Percentiles rank a stretch among this genome's conserved stretches.
phyloP scores from a whole-genome alignment of 2,797 vertebrate species.

The Xenopus petersii region DNA sequence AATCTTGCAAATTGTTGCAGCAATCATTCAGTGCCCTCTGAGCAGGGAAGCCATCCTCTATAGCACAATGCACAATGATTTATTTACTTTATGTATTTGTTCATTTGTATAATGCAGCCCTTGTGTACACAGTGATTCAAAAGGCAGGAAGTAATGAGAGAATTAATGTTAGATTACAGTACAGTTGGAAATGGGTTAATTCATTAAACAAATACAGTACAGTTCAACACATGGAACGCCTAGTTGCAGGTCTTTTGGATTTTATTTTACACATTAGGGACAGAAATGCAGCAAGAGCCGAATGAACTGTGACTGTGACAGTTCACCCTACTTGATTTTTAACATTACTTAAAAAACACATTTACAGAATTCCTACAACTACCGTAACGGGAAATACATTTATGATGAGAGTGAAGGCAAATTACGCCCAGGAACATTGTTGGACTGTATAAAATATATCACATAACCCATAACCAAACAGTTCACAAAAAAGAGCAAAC shows the following conservation, averaged over 20 bases:
- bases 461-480: too few relatives aligned
- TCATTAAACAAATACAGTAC: constrained; percentile 35
- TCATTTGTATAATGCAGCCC: constrained; percentile 36
- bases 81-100: constrained; percentile 42
- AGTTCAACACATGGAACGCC: constrained; percentile 11
- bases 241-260: constrained; percentile 9
- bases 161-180: constrained; percentile 40
- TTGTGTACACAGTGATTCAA: constrained; percentile 28
- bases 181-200: constrained; percentile 25
- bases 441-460: too few relatives aligned
- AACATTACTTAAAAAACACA: too few relatives aligned
- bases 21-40: constrained; percentile 10
- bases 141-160: constrained; percentile 26
- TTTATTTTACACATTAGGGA: constrained; percentile 20
- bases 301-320: too few relatives aligned
- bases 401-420: too few relatives aligned
- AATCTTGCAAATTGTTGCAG: constrained; percentile 22
- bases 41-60: neutral
- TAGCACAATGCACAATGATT: constrained; percentile 20
- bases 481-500: too few relatives aligned
- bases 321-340: too few relatives aligned
- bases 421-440: too few relatives aligned
- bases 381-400: too few relatives aligned
- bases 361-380: too few relatives aligned
- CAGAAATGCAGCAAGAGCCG: neutral